Evolutionary conservation across 2,113 vertebrate species (phyloP).

Genomic region (Platysternon megacephalum): DNA sequence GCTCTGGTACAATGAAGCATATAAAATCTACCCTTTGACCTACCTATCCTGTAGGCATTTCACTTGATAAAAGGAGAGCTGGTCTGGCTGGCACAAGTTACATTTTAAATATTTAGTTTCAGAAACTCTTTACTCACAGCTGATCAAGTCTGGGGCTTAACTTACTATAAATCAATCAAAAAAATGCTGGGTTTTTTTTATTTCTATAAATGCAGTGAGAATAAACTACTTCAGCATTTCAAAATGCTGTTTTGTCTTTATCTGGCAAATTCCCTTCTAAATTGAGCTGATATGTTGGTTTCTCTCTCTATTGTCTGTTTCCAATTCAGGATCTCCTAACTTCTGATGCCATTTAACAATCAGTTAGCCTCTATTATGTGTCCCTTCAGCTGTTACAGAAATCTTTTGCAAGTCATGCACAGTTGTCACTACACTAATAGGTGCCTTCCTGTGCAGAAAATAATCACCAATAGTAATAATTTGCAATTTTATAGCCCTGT

Average conservation of each 20-base stretch:
- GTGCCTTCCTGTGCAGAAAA: not conserved
- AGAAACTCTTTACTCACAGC: not conserved
- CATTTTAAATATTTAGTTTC: not conserved
- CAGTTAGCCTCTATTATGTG: not conserved
- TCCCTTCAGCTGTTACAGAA: not conserved
- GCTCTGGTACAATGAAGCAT: not conserved
- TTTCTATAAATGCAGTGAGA: not conserved
- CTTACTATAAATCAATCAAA: not conserved
- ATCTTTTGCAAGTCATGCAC: not conserved
- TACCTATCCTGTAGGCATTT: not conserved
- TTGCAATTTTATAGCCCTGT: not conserved
- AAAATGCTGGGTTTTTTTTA: not conserved
- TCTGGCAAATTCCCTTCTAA: not conserved
- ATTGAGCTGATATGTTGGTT: accelerated
- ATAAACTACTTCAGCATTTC: not conserved
- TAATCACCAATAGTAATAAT: not conserved
- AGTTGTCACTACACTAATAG: not conserved
- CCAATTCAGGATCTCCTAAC: constrained; percentile 16
- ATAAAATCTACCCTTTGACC: not conserved
- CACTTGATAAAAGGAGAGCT: not conserved
- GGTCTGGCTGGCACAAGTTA: not conserved
- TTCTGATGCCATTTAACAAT: constrained; percentile 35
- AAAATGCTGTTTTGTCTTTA: not conserved
- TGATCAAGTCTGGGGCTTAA: not conserved
- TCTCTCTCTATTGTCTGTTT: constrained; percentile 22